phyloP scores from a whole-genome alignment of 2,888 invertebrate species.

The Pomacea canaliculata region DNA sequence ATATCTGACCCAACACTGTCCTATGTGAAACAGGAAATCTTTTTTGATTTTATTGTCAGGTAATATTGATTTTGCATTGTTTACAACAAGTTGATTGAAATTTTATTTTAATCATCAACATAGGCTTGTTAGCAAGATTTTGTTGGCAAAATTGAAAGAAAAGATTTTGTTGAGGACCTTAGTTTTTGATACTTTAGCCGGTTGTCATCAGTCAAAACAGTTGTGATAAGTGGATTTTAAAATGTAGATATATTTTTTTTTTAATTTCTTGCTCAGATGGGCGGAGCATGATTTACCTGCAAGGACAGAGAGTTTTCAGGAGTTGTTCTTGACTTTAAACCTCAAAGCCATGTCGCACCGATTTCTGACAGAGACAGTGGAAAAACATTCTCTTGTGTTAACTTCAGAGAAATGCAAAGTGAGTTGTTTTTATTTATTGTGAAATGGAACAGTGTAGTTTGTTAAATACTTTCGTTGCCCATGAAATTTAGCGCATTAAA shows the following conservation, averaged over 20 bases:
- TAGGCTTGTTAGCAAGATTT: no score
- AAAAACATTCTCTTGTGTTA: conserved; percentile 37
- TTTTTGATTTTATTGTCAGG: conserved; percentile 47
- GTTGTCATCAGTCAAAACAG: no score
- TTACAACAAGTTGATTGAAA: no score
- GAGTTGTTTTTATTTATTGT: background rate
- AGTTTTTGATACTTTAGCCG: no score
- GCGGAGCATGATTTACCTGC: conserved; percentile 41
- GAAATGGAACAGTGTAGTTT: no score
- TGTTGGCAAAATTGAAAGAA: no score
- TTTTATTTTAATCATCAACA: no score
- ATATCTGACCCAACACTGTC: conserved; percentile 46
- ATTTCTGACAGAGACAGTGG: conserved; percentile 41
- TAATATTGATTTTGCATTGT: background rate
- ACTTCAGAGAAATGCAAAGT: conserved; percentile 42
- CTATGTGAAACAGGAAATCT: conserved; percentile 48
- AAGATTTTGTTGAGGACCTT: no score
- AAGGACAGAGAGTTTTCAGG: conserved; percentile 40
- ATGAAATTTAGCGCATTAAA: no score
- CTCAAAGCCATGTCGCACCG: conserved; percentile 37
- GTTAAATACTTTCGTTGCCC: no score
- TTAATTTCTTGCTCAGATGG: conserved; percentile 36
- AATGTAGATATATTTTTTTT: no score
- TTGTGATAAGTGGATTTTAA: no score
- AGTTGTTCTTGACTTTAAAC: conserved; percentile 49